Base-by-base conservation (phyloP, 2,113 vertebrate species). In the Alligator mississippiensis region DNA sequence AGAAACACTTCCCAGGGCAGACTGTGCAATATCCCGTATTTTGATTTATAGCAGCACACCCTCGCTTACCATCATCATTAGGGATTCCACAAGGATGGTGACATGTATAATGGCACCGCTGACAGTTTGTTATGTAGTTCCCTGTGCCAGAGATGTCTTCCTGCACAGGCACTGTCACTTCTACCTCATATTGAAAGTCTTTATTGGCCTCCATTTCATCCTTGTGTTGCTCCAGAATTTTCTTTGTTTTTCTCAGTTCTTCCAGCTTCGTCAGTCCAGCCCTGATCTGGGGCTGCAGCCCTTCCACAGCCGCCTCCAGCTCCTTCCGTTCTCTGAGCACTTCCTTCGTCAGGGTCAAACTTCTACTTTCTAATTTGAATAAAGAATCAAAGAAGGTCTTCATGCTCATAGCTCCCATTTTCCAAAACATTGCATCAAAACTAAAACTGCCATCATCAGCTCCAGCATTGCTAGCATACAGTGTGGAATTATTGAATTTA, bases 61-160 rank as follows among this genome's bases (percentile, higher is more conserved):
- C 0, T 0, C 0, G 2, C 86, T 95, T 97, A 1, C 34, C 55
- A 1, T 1, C 4, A n/a, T 96, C 89, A 27, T 87, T 63, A 18
- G 84, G 1, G 11, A 7, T 12, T 1, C 0, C 0, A 79, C 96
- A 96, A 27, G 14, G 18, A 3, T 62, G 58, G 25, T 94, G 59
- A 64, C 95, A 90, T 18, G 96, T 95, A 87, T 94, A 97, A 4
- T 90, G 28, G 3, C 96, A 59, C 4, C 91, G 94, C 30, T 81
- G 90, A 9, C 94, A 95, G 57, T 90, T 90, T 3, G 74, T 94
- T 38, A n/a, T 59, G 7, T 63, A 85, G 2, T 14, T 0, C 2
- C 30, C 21, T 9, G 3, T 58, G 2, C 30, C 30, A 16, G 63
- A 17, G 34, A 93, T 77, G 11, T 77, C 68, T 9, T 60, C 3